Evolutionary conservation across 2,888 invertebrate species (phyloP).

Genomic region (Tinea trinotella): DNA sequence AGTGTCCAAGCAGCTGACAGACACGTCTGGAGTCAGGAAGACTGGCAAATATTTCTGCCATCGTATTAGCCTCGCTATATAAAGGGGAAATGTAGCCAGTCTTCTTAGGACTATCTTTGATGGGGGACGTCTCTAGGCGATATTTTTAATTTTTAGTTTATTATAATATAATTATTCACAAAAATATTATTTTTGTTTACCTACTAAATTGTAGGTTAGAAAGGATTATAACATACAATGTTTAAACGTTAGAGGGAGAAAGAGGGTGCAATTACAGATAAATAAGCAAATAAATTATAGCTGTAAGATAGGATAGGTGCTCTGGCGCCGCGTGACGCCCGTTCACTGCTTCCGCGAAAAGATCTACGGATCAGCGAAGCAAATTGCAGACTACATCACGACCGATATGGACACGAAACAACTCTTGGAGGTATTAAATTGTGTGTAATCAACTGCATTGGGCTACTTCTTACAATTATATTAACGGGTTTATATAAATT

Average conservation of each 20-base stretch:
- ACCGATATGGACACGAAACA: conserved; percentile 37
- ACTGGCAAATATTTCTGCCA: too few species aligned
- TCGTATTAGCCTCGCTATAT: too few species aligned
- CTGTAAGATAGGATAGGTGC: conserved; percentile 6
- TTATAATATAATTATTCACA: too few species aligned
- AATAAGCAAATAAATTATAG: conserved; percentile 44
- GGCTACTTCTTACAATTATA: background rate
- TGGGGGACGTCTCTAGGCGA: too few species aligned
- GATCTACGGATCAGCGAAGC: conserved; percentile 42
- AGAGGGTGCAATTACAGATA: conserved; percentile 56
- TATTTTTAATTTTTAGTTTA: too few species aligned
- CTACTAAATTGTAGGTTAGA: background rate
- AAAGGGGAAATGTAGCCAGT: too few species aligned
- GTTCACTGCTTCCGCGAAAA: conserved; percentile 51
- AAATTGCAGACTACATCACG: conserved; percentile 59
- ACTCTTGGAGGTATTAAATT: background rate
- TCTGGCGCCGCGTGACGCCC: conserved; percentile 14
- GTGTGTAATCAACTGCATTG: conserved; percentile 8
- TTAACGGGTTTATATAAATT: background rate
- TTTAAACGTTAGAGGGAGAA: conserved; percentile 44
- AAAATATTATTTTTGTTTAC: too few species aligned
- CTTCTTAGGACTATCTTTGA: too few species aligned
- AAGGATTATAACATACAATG: background rate
- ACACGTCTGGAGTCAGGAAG: too few species aligned
- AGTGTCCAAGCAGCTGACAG: too few species aligned